Base-by-base conservation (phyloP, 2,797 vertebrate genomes). In the Poeciliopsis turneri region DNA sequence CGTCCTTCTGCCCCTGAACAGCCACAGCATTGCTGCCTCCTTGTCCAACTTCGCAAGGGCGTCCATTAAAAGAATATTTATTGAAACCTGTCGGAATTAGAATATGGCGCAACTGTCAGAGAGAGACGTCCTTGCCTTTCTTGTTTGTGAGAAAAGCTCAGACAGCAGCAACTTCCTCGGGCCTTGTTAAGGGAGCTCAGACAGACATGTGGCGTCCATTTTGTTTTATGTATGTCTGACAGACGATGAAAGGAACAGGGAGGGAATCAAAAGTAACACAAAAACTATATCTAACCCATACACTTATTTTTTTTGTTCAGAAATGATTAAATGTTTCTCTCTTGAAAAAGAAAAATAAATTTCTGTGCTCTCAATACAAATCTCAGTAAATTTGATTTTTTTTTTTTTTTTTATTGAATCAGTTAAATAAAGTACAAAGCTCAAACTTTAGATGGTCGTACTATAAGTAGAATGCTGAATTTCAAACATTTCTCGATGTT, bases 11-110 rank as follows among this genome's bases (percentile, higher is more conserved):
- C 39, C 18, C 16, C 59, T 61, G 59, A 61, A 33, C 57, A 33
- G 15, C 30, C 28, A 33, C 57, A 61, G n/a, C 16, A 20, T 33
- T 51, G 68, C 36, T 72, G 66, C 36, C 70, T 80, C n/a, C 28
- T 49, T 49, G 43, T 47, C n/a, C 5, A 49, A n/a, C 61, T 59
- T 69, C 23, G 45, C 12, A 72, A 28, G 78, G 74, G 20, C 39
- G 30, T 43, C 61, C 49, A 43, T 45, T 51, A 61, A 75, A 75
- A 64, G 18, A 75, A 33, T 13, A 33, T 72, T 72, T 72, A 75
- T 68, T 73, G 20, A 76, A 76, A 72, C n/a, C 25, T 72, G 55
- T 72, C 39, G 72, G 20, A 76, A 46, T 73, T 74, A 68, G 69
- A 64, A 74, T 45, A 13, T 72, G 74, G 70, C 0, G 59, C 0